A percentile compares a stretch with the other conserved stretches of the same genome.
Evolutionary conservation across 2,113 vertebrate species (phyloP).

Genomic region (Dicerorhinus sumatrensis): DNA sequence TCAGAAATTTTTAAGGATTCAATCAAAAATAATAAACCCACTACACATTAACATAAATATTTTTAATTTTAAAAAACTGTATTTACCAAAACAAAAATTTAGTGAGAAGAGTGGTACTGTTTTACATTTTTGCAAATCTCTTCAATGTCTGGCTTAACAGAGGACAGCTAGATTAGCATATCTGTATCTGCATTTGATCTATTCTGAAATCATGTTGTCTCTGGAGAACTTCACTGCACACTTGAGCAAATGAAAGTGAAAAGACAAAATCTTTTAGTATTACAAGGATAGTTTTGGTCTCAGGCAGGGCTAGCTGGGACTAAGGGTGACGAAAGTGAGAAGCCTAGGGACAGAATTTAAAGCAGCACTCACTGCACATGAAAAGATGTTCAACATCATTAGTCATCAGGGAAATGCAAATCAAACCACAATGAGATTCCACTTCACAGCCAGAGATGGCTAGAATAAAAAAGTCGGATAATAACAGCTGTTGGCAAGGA

Average conservation of each 20-base stretch:
- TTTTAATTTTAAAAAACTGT: not conserved
- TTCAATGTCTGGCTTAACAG: not conserved
- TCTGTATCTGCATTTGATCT: not conserved
- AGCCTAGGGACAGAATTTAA: not conserved
- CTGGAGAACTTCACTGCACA: constrained; percentile 1
- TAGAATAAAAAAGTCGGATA: not conserved
- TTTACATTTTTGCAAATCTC: not conserved
- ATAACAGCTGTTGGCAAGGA: not conserved
- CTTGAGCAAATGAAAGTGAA: not conserved
- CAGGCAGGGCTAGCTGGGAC: not conserved
- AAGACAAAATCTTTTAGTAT: not conserved
- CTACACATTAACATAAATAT: not conserved
- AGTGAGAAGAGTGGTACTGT: not conserved
- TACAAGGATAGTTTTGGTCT: not conserved
- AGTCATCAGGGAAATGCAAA: not conserved
- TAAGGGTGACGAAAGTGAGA: not conserved
- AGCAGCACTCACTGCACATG: not conserved
- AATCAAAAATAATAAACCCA: not conserved
- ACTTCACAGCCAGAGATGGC: not conserved
- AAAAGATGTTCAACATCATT: not conserved
- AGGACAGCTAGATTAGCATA: not conserved
- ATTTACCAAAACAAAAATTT: constrained; percentile 26
- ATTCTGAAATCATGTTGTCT: not conserved
- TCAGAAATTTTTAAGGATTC: constrained; percentile 13
- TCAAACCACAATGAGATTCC: not conserved